Conservation (phyloP, 2,888 invertebrate genomes). For the Gryllus longicercus region DNA sequence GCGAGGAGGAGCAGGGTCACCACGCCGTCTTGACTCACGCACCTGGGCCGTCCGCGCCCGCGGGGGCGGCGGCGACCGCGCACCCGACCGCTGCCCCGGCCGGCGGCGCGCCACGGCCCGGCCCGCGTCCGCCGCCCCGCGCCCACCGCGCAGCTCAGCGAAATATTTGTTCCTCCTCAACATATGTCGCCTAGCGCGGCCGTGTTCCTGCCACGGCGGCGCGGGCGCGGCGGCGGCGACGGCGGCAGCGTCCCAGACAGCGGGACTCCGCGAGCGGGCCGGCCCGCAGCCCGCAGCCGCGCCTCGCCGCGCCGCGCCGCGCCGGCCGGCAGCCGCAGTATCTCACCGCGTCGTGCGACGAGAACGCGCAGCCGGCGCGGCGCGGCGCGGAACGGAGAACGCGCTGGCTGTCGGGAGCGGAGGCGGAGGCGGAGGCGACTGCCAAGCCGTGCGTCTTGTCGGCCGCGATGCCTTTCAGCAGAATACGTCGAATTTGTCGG, state of each 20-base stretch:
- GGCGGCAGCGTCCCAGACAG: neutral
- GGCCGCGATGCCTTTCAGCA: too few relatives aligned
- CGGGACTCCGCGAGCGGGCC: neutral
- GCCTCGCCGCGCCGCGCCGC: neutral
- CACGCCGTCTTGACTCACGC: too few relatives aligned
- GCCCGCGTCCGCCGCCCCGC: too few relatives aligned
- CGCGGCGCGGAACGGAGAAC: too few relatives aligned
- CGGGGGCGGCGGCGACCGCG: too few relatives aligned
- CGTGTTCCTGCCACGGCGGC: neutral
- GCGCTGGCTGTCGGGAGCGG: too few relatives aligned
- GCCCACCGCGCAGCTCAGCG: neutral
- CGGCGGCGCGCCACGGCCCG: too few relatives aligned
- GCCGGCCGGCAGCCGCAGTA: neutral
- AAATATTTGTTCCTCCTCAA: slow-evolving; percentile 5
- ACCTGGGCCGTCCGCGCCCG: too few relatives aligned
- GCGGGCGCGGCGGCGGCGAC: neutral
- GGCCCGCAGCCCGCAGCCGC: neutral
- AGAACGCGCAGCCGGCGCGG: neutral
- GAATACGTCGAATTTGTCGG: too few relatives aligned
- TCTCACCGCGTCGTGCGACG: neutral
- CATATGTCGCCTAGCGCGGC: neutral
- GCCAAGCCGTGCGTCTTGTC: too few relatives aligned
- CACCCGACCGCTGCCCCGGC: too few relatives aligned
- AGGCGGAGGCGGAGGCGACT: too few relatives aligned
- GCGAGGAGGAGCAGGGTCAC: neutral